These are phyloP conservation scores for Ellobius talpinus DNA, from an alignment of 2,113 vertebrate genomes.

Conservation along the genomic window DNA sequence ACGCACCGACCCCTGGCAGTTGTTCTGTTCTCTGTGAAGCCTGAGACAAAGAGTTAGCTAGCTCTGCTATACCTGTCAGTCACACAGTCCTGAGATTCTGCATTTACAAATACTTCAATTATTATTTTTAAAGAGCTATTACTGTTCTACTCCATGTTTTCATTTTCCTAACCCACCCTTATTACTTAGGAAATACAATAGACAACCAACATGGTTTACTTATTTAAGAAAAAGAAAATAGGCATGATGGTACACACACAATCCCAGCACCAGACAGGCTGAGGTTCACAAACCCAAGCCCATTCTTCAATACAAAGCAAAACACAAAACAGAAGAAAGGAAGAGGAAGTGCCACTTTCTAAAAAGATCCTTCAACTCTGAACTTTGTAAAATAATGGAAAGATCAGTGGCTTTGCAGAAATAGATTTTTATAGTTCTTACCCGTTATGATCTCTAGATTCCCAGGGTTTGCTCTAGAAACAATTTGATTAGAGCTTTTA, in stretches of 20 bases:
- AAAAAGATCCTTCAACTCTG: neutral
- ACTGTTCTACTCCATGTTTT: slow-evolving; percentile 9
- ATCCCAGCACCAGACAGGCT: neutral
- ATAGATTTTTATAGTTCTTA: neutral
- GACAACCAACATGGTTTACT: neutral
- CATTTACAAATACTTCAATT: slow-evolving; percentile 38
- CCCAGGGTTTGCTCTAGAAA: slow-evolving; percentile 16
- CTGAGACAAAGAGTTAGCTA: slow-evolving; percentile 51
- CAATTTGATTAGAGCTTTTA: neutral
- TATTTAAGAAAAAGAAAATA: slow-evolving; percentile 1
- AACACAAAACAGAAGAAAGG: neutral
- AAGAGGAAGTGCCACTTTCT: neutral
- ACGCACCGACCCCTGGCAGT: neutral
- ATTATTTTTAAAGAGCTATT: slow-evolving; percentile 3
- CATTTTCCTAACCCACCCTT: slow-evolving; percentile 41
- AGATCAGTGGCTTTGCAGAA: neutral
- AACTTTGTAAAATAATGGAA: slow-evolving; percentile 53
- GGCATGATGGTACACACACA: neutral
- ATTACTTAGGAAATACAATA: slow-evolving; percentile 27
- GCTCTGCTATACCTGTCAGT: neutral
- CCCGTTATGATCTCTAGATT: neutral
- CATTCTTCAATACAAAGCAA: neutral
- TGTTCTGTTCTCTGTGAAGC: slow-evolving; percentile 63
- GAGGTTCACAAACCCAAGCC: neutral
- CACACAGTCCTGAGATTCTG: slow-evolving; percentile 42